These are phyloP conservation scores for Crenichthys baileyi DNA, from an alignment of 2,797 vertebrate genomes.

Conservation along the genomic window DNA sequence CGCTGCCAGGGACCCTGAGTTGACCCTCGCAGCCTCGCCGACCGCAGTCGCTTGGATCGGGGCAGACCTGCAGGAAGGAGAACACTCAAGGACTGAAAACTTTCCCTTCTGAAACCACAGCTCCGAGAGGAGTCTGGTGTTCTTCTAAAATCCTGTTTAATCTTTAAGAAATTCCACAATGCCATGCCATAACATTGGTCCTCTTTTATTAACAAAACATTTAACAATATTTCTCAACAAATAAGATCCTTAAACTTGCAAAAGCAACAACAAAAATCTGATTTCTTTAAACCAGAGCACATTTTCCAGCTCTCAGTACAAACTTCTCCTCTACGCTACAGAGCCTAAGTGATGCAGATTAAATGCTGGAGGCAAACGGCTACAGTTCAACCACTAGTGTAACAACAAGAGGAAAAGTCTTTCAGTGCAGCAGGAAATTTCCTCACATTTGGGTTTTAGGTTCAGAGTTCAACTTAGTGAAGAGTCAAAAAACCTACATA, in stretches of 20 bases:
- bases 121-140: too few species aligned
- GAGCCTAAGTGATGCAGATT: slow-evolving; percentile 37
- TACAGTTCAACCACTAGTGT: slow-evolving; percentile 41
- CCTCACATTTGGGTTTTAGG: slow-evolving; percentile 1
- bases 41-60: too few species aligned
- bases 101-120: too few species aligned
- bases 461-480: background rate
- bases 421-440: background rate
- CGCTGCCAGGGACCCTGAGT: too few species aligned
- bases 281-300: slow-evolving; percentile 50
- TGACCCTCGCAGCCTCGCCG: too few species aligned
- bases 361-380: slow-evolving; percentile 33
- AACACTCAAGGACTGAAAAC: too few species aligned
- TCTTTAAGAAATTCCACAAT: background rate
- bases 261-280: slow-evolving; percentile 67
- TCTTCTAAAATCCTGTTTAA: background rate
- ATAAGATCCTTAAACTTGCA: slow-evolving; percentile 59
- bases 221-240: slow-evolving; percentile 42
- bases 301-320: slow-evolving; percentile 54
- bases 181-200: slow-evolving; percentile 22
- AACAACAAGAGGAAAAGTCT: slow-evolving; percentile 28
- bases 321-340: slow-evolving; percentile 60
- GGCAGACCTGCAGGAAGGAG: too few species aligned
- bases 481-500: background rate
- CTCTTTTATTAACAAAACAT: slow-evolving; percentile 75